Evolutionary conservation across 2,113 vertebrate species (phyloP).

Genomic region (Trematomus loennbergii): DNA sequence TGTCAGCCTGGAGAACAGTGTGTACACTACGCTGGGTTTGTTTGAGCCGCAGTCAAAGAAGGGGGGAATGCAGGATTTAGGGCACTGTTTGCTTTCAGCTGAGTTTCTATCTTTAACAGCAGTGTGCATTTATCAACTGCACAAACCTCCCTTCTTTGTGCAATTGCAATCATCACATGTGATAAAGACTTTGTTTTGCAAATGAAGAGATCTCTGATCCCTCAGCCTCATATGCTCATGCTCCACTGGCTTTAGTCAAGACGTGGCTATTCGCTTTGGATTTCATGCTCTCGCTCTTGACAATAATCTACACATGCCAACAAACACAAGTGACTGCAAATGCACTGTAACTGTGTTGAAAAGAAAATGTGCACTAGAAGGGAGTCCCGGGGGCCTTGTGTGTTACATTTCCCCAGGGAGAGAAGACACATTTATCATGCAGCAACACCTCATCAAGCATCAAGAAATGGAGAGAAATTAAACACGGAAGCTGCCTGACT

Average conservation of each 20-base stretch:
- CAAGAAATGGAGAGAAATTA: not conserved
- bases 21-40: constrained; percentile 15
- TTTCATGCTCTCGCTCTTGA: constrained; percentile 8
- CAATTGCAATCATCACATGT: constrained; percentile 16
- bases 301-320: constrained; percentile 1
- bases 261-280: not conserved
- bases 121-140: not conserved
- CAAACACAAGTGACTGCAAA: constrained; percentile 4
- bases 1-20: not conserved
- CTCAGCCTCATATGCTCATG: constrained; percentile 9
- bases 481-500: not conserved
- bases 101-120: not conserved
- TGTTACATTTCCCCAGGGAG: not conserved
- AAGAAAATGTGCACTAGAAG: not conserved
- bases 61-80: constrained; percentile 8
- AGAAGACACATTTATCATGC: not conserved
- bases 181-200: constrained; percentile 40
- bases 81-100: not conserved
- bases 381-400: not conserved
- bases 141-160: constrained; percentile 17
- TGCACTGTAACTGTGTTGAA: not conserved
- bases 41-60: constrained; percentile 17
- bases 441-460: not conserved
- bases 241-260: constrained; percentile 17
- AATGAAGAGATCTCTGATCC: constrained; percentile 28